Base-by-base conservation (phyloP, 2,888 invertebrate genomes). In the Leptopterna dolabrata region DNA sequence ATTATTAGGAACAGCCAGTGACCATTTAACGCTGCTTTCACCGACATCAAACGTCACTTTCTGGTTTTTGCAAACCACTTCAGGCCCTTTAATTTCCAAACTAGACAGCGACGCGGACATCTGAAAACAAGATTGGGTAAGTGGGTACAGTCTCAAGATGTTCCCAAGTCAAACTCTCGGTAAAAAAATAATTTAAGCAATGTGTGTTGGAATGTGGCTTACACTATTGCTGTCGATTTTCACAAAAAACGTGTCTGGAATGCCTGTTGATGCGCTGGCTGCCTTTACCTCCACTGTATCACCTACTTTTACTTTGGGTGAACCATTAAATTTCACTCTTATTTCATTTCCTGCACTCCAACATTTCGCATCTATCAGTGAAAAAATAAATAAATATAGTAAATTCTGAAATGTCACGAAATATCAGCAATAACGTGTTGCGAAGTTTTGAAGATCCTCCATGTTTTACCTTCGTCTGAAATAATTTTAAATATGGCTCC, bases 81-180 rank as follows among this genome's bases (percentile, higher is more conserved):
- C 76, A n/a, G 87, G 87, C 3, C 87, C 87, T 13, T 82, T 70
- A 4, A 87, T 87, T 71, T 80, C 70, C n/a, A 70, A 71, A 43
- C 14, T 43, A 2, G 71, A 27, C 29, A 83, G 41, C 24, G 13
- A 16, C 14, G 4, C 41, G 4, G 83, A 83, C 27, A 71, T 14
- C 71, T 83, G 24, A 16, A 9, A 1, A 81, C 14, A 24, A 36
- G 7, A n/a, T n/a, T n/a, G n/a, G n/a, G n/a, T n/a, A n/a, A n/a
- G n/a, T n/a, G n/a, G 11, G 9, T n/a, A 19, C 11, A 70, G 70
- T 13, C 13, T n/a, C n/a, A n/a, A n/a, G n/a, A n/a, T n/a, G n/a
- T n/a, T n/a, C n/a, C n/a, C n/a, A n/a, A n/a, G n/a, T n/a, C n/a
- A n/a, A n/a, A n/a, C n/a, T n/a, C n/a, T n/a, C n/a, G n/a, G n/a